Base-by-base conservation (phyloP, 2,797 vertebrate genomes). In the Diplodus sargus region DNA sequence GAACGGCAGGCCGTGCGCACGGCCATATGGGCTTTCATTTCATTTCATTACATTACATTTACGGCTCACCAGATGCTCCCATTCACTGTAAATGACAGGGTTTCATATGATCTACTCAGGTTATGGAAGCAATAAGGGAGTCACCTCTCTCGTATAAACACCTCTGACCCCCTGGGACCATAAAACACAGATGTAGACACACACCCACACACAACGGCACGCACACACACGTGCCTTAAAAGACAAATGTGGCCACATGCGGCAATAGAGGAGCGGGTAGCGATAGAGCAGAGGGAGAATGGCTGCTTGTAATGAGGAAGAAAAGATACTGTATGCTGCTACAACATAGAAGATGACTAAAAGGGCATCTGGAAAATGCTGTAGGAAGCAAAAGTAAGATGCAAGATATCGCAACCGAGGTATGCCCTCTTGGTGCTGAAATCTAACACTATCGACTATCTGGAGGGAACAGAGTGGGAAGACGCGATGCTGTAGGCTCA, bases 111-210 rank as follows among this genome's bases (percentile, higher is more conserved):
- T 94, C 87, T 92, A 89, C 90, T 91, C 89, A 88, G 88, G 92
- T 93, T 93, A 94, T 93, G 86, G 90, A 92, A 88, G 91, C 91
- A 93, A 93, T 94, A 92, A 93, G 92, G 85, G 89, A 92, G 89
- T 92, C 86, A 87, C 90, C 91, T 91, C 85, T 90, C 81, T 81
- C 83, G 16, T 89, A 91, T 89, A 90, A 93, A 93, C 91, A 91
- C 89, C 89, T 87, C 70, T 93, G 91, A 93, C 91, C 91, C 79
- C 69, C 76, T 18, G 70, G 70, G 83, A 79, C 78, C 76, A 88
- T 92, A 92, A 90, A 91, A 87, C 79, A 89, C 69, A 85, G 64
- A 84, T 48, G 23, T 39, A 78, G 64, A 70, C 83, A 78, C 79
- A 73, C 39, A 63, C 25, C 64, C 22, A 30, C 57, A 30, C 22